Conservation (phyloP, 2,113 vertebrate genomes). For the Mionectes macconnelli region DNA sequence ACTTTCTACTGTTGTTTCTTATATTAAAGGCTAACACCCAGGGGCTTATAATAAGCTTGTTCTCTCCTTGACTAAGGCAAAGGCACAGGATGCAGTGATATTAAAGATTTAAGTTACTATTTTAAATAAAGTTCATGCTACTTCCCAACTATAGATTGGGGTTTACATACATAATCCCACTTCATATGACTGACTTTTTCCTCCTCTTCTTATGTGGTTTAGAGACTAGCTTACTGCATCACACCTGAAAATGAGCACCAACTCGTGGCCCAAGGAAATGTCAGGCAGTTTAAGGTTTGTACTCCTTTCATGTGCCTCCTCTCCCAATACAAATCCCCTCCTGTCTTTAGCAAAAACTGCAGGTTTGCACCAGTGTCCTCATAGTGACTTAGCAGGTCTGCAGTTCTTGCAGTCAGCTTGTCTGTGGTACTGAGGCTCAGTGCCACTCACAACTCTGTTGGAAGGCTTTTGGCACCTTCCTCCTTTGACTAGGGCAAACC, state of each 20-base stretch:
- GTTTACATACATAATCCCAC: neutral
- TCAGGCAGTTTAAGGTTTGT: conserved; percentile 91
- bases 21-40: conserved; percentile 42
- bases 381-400: neutral
- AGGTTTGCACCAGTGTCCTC: neutral
- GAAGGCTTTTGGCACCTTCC: neutral
- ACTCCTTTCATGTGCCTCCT: neutral
- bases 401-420: neutral
- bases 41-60: neutral
- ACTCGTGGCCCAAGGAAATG: conserved; percentile 86
- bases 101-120: conserved; percentile 19
- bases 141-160: neutral
- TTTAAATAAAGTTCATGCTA: conserved; percentile 47
- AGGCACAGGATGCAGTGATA: neutral
- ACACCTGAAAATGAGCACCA: conserved; percentile 94
- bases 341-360: neutral
- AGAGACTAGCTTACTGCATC: conserved; percentile 95
- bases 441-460: fast-evolving
- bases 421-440: neutral
- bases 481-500: neutral
- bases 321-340: neutral
- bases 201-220: conserved; percentile 34
- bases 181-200: neutral
- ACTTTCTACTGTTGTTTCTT: conserved; percentile 26
- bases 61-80: neutral